Percentiles rank a stretch among this genome's conserved stretches.
Evolutionary conservation across 1,140 invertebrate genomes (phyloP).

Genomic region (Heliconius hewitsoni): DNA sequence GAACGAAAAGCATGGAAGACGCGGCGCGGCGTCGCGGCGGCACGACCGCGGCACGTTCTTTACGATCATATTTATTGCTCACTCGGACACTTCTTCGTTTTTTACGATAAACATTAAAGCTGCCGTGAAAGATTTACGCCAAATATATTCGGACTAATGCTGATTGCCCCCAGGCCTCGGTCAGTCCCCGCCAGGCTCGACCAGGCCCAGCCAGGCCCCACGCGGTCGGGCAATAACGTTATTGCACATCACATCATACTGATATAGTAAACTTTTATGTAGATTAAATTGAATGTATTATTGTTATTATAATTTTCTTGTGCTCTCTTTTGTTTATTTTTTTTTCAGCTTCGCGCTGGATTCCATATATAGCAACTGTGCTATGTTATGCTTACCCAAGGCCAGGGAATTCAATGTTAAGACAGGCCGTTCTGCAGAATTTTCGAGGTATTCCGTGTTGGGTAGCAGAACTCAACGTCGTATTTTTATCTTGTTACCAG

Average conservation of each 20-base stretch:
- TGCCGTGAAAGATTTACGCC: constrained; percentile 75
- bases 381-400: too few species aligned
- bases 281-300: constrained; percentile 34
- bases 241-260: constrained; percentile 37
- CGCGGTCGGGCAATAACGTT: constrained; percentile 49
- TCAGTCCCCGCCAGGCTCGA: neutral
- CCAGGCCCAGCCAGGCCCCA: constrained; percentile 34
- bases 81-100: constrained; percentile 70
- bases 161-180: constrained; percentile 51
- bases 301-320: neutral
- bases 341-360: too few species aligned
- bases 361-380: too few species aligned
- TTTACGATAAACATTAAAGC: constrained; percentile 79
- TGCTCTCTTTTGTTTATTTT: neutral
- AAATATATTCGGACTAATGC: constrained; percentile 78
- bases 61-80: constrained; percentile 75
- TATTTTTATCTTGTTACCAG: too few species aligned
- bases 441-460: too few species aligned
- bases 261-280: constrained; percentile 35
- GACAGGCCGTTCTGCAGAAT: too few species aligned
- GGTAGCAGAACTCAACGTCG: too few species aligned
- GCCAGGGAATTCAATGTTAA: too few species aligned
- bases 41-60: constrained; percentile 44
- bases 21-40: constrained; percentile 22
- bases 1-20: neutral